These are phyloP conservation scores for Chrysomela aeneicollis DNA, from an alignment of 2,888 invertebrate species.

Conservation along the genomic window DNA sequence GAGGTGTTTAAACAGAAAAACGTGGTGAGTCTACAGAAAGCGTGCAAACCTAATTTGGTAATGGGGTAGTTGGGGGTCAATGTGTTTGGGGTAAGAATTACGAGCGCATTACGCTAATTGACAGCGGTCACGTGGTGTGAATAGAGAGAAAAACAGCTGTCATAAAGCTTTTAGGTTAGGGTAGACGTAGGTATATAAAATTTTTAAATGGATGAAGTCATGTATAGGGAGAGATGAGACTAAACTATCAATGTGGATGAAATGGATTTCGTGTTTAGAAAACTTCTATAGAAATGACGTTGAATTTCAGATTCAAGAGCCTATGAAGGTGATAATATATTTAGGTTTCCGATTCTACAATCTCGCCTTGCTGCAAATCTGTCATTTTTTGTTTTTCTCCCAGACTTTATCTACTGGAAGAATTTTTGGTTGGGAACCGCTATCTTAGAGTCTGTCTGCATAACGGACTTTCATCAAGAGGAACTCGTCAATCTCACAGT, in stretches of 20 bases:
- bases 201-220: background rate
- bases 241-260: no score
- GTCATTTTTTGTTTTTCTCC: no score
- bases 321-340: no score
- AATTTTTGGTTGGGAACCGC: no score
- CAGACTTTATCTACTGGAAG: no score
- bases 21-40: constrained; percentile 42
- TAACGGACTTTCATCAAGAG: no score
- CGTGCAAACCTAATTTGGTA: constrained; percentile 50
- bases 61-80: constrained; percentile 45
- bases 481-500: background rate
- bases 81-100: constrained; percentile 48
- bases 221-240: background rate
- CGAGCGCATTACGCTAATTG: constrained; percentile 50
- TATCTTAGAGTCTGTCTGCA: no score
- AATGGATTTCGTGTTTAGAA: no score
- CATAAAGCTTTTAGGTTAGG: constrained; percentile 7
- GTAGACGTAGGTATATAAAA: background rate
- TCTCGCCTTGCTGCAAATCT: no score
- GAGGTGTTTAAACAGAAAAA: constrained; percentile 47
- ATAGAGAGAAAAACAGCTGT: constrained; percentile 29
- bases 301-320: no score
- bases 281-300: no score
- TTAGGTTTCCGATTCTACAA: no score
- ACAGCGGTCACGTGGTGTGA: constrained; percentile 41